Base-by-base conservation (phyloP, 2,797 vertebrate species). In the Sebastiscus albofasciatus region DNA sequence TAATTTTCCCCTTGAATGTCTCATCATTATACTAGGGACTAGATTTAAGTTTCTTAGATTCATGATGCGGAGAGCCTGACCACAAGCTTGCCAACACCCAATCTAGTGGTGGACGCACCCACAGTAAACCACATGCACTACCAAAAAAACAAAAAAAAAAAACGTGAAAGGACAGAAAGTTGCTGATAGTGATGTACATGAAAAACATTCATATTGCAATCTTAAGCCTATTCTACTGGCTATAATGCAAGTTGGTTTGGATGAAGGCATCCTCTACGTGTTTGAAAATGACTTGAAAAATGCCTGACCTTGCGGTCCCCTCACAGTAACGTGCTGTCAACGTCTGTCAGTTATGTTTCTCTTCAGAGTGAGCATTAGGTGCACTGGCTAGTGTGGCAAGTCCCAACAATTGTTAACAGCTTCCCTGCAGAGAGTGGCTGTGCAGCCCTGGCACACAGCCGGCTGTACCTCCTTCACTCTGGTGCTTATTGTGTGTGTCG, bases 361-460 rank as follows among this genome's bases (percentile, higher is more conserved):
- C 52, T 46, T 85, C 54, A 71, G 16, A 72, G 27, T 26, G 56
- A 77, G 56, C 8, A 36, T 75, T 33, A 76, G 58, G 65, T 72
- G 61, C 39, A 29, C 14, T 62, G 67, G 34, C 58, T 60, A 26
- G 39, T 49, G 52, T 68, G 74, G 34, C 34, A 73, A 71, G 33
- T 65, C 56, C 54, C 67, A 80, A 89, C 72, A 62, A 60, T 24
- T 77, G 72, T 34, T 67, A 84, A 81, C 87, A 86, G 85, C 84
- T 84, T 81, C 66, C 62, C 85, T 83, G 85, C 80, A 83, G 74
- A 59, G 62, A 24, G 54, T 33, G 46, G 64, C 72, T 75, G 75
- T 80, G 85, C 68, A 84, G 77, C 16, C 29, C 82, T 89, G 89
- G 79, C 85, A 80, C 72, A 34, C 71, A 36, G 87, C 79, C 69